Evolutionary conservation across 92 coral and sea anemone genomes (phyloP), one percentile per base, ranked within the genome.

Genomic region (Scolanthus callimorphus): DNA sequence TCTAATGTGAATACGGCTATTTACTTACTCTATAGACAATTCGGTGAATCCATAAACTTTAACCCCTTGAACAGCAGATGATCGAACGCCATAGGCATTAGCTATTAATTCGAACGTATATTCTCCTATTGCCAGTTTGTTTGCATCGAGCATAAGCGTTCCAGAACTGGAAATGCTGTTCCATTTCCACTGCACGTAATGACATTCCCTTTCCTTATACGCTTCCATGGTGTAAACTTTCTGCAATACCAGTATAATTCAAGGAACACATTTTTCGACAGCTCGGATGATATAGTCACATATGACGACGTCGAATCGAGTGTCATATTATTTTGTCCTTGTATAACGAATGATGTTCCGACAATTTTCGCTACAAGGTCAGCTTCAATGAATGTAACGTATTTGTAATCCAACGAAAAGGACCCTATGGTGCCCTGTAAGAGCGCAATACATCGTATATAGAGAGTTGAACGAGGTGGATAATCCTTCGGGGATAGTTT

Each of bases 301-400:
- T 11, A 39, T 0, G 86, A 80, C 22, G 52, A 39, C 0, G 75
- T 59, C 0, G 75, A 80, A 29, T 73, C 60, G 13, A 80, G 38
- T 3, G 49, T 51, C 1, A 80, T 49, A 31, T 44, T 46, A 12
- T 48, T 50, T 27, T 27, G 51, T 49, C 66, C 58, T 15, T 19
- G 48, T 27, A 68, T 31, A 4, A 65, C 62, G 2, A 23, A 2
- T 1, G 19, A 17, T 1, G 64, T 58, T 12, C 81, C 86, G 23
- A 4, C 39, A 29, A 80, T 60, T 29, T 6, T 74, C 17, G 67
- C 77, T 11, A 55, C 31, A 17, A 80, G 31, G 0, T 50, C 62
- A 34, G 86, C 70, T 11, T 60, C 56, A n/a, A 50, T 58, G 10
- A 80, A 24, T 61, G 46, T 34, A 4, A 80, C 26, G 24, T 65